Evolutionary conservation across 2,113 vertebrate species (phyloP), one percentile per base, ranked within the genome.

Genomic region (Gobiocypris rarus): DNA sequence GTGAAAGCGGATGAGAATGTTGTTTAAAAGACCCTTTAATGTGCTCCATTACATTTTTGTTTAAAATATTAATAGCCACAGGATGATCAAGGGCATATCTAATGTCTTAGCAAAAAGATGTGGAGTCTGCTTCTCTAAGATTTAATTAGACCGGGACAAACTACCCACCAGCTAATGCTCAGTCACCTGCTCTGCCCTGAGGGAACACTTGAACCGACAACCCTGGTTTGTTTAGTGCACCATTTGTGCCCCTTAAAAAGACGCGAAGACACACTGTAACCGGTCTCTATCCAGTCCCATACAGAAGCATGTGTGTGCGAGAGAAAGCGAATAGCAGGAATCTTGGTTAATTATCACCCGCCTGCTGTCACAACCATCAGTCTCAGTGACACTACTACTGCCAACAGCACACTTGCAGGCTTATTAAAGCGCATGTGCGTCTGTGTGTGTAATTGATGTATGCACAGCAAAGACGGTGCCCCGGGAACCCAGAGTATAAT

Each of bases 141-240:
- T 90, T 90, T 70, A 88, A 90, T 91, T 89, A 90, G 34, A 85
- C 31, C 19, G 3, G 82, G 70, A 84, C 87, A 80, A 10, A 15
- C 71, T 26, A 11, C 50, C 26, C 76, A 75, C 71, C 88, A 81
- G 58, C 89, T 81, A 71, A 85, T 82, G 84, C 89, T 88, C 84
- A 11, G 73, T 75, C 48, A 78, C 74, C 38, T 86, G 88, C 83
- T 81, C n/a, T 45, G 85, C 81, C 88, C 85, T 79, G 43, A 5
- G 89, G 91, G 89, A 92, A 84, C 90, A 89, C 89, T 93, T 91
- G 89, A 92, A 93, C 91, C 91, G 24, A 58, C 88, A 88, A 91
- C 90, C 89, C 88, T 73, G 73, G 83, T 70, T 50, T 85, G 78
- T 67, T 80, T 67, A 59, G 17, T 17, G 67, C 61, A 81, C 43